phyloP scores from a whole-genome alignment of 2,113 vertebrate species.

The Podarcis cretensis region DNA sequence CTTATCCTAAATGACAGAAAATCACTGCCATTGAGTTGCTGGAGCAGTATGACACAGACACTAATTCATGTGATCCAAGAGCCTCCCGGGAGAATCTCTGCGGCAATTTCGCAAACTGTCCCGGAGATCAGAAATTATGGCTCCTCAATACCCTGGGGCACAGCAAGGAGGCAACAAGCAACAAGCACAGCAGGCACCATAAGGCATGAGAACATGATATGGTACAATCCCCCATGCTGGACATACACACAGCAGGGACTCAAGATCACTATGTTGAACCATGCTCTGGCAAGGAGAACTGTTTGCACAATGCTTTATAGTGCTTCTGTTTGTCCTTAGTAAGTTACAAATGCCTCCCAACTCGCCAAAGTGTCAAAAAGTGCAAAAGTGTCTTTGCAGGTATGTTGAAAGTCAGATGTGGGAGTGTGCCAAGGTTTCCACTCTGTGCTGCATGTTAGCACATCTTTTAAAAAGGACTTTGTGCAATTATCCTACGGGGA shows the following conservation, averaged over 20 bases:
- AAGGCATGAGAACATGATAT: constrained; percentile 6
- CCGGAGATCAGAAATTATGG: constrained; percentile 55
- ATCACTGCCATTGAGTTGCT: constrained; percentile 43
- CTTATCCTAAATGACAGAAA: constrained; percentile 46
- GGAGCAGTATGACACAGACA: constrained; percentile 36
- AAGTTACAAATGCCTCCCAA: neutral
- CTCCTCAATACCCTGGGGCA: constrained; percentile 38
- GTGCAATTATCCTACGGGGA: neutral
- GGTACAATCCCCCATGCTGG: neutral
- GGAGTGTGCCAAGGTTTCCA: neutral
- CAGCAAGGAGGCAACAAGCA: constrained; percentile 9
- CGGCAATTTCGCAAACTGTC: constrained; percentile 46
- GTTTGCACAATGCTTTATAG: neutral
- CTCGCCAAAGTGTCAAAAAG: neutral
- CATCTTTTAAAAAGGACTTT: neutral
- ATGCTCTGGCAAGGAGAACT: neutral
- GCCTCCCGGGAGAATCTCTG: constrained; percentile 20
- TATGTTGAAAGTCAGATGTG: neutral
- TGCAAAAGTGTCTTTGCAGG: neutral
- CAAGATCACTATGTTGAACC: neutral
- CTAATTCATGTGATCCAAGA: constrained; percentile 35
- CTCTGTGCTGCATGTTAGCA: neutral
- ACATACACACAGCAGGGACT: constrained; percentile 18
- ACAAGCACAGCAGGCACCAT: neutral
- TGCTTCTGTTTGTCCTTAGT: neutral